phyloP scores from a whole-genome alignment of 1,140 invertebrate species.

The Contarinia nasturtii region DNA sequence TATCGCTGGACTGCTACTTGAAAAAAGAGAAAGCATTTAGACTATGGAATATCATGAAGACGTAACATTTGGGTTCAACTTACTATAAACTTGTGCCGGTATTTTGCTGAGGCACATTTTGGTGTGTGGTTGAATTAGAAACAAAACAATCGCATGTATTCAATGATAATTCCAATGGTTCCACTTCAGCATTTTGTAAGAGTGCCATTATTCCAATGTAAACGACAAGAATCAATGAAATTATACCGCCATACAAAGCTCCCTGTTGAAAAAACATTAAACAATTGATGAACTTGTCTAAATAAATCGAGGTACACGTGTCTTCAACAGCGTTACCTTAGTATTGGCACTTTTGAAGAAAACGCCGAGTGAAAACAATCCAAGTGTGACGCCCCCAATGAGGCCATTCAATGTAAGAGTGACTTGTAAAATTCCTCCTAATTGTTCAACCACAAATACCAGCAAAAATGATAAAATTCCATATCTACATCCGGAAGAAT shows the following conservation, averaged over 20 bases:
- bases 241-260: constrained; percentile 28
- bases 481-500: constrained; percentile 23
- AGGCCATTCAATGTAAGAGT: constrained; percentile 75
- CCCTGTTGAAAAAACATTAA: constrained; percentile 15
- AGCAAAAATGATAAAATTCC: constrained; percentile 33
- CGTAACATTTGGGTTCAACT: no score
- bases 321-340: no score
- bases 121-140: constrained; percentile 7
- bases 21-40: not conserved
- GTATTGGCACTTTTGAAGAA: constrained; percentile 66
- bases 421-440: constrained; percentile 66
- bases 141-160: not conserved
- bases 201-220: constrained; percentile 29
- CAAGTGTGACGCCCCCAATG: constrained; percentile 67
- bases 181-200: constrained; percentile 23
- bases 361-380: constrained; percentile 73
- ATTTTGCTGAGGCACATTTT: constrained; percentile 3
- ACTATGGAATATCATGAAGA: no score
- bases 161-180: constrained; percentile 21
- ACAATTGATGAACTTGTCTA: no score
- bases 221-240: constrained; percentile 26
- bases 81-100: constrained; percentile 3
- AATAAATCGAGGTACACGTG: no score
- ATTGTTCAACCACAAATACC: constrained; percentile 58
- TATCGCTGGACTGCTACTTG: constrained; percentile 27